Percentiles rank a stretch among this genome's conserved stretches.
These are phyloP conservation scores for Hydraecia micacea DNA, from an alignment of 2,888 invertebrate species.

Conservation along the genomic window DNA sequence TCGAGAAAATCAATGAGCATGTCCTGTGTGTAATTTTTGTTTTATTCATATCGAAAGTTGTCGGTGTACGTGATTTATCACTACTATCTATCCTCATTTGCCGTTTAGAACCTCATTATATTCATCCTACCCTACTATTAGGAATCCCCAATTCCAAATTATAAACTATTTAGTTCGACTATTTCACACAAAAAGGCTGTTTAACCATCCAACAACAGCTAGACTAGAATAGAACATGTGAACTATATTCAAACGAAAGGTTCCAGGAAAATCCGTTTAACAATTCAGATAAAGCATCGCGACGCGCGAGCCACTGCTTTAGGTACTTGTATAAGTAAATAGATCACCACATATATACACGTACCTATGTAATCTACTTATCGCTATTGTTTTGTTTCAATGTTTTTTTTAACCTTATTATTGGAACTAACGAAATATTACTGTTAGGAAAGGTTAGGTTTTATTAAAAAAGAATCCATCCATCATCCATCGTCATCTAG, in stretches of 20 bases:
- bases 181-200: conserved; percentile 18
- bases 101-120: neutral
- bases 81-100: neutral
- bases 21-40: conserved; percentile 37
- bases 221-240: conserved; percentile 32
- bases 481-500: neutral
- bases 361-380: neutral
- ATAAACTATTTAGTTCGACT: conserved; percentile 15
- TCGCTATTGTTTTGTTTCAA: neutral
- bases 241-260: conserved; percentile 46
- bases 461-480: neutral
- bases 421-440: neutral
- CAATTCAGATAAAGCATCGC: conserved; percentile 43
- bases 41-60: conserved; percentile 46
- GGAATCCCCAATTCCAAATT: neutral
- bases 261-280: conserved; percentile 54
- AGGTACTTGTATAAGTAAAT: conserved; percentile 29
- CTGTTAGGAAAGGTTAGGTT: neutral
- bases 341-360: conserved; percentile 31
- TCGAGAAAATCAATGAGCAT: conserved; percentile 39
- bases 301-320: conserved; percentile 14
- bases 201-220: conserved; percentile 23
- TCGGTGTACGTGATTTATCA: conserved; percentile 15
- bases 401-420: neutral
- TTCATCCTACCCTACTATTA: neutral